Conservation (phyloP, 2,888 invertebrate species). For the Drosophila lutescens region DNA sequence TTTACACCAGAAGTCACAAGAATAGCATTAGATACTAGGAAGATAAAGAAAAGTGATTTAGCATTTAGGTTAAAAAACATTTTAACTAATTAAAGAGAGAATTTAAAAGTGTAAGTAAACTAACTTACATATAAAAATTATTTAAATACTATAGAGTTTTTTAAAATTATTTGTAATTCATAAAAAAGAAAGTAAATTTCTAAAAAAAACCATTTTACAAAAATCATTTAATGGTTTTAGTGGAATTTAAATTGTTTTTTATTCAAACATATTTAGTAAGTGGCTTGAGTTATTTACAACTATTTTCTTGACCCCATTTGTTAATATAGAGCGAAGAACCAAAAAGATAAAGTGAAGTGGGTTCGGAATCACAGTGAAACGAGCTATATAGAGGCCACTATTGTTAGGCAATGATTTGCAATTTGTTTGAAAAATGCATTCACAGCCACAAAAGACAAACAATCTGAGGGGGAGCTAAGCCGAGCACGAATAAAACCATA, state of each 20-base stretch:
- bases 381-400: conserved; percentile 53
- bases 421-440: conserved; percentile 81
- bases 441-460: conserved; percentile 78
- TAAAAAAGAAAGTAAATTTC: too few species aligned
- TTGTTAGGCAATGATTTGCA: conserved; percentile 81
- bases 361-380: conserved; percentile 43
- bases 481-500: conserved; percentile 67
- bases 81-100: too few species aligned
- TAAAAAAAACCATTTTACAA: too few species aligned
- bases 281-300: neutral
- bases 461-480: conserved; percentile 36
- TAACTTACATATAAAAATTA: too few species aligned
- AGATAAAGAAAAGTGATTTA: too few species aligned
- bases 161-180: too few species aligned
- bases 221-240: neutral
- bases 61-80: too few species aligned
- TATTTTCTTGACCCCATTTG: neutral
- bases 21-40: neutral
- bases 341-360: conserved; percentile 10
- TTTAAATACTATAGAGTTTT: too few species aligned
- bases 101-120: too few species aligned
- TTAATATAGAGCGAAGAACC: conserved; percentile 2
- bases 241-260: neutral
- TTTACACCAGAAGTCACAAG: neutral
- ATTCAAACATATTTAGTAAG: too few species aligned